Evolutionary conservation across 1,140 invertebrate species (phyloP).

Genomic region (Nylanderia fulva): DNA sequence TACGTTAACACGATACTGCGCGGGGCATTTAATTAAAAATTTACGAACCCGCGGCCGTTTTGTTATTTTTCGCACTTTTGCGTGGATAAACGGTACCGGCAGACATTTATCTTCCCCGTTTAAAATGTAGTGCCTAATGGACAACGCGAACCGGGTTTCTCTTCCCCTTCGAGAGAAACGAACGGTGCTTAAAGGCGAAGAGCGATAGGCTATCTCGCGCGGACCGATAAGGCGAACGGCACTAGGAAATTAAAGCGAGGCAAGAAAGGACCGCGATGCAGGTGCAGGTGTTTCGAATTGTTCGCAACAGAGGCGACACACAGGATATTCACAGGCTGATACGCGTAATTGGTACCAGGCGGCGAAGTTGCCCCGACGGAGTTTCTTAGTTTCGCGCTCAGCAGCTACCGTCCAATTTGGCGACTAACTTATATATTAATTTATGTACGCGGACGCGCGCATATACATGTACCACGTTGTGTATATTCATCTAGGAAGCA

Average conservation of each 20-base stretch:
- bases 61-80: neutral
- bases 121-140: neutral
- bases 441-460: neutral
- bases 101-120: neutral
- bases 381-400: constrained; percentile 40
- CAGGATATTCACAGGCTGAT: constrained; percentile 54
- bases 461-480: neutral
- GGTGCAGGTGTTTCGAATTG: constrained; percentile 44
- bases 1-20: neutral
- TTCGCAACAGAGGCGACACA: constrained; percentile 45
- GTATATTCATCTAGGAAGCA: constrained; percentile 1
- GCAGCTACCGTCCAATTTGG: constrained; percentile 21
- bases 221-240: neutral
- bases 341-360: constrained; percentile 49
- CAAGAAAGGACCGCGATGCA: constrained; percentile 1
- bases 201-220: constrained; percentile 50
- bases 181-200: neutral
- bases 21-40: constrained; percentile 20
- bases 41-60: neutral
- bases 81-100: neutral
- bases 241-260: neutral
- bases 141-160: neutral
- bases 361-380: constrained; percentile 34
- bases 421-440: constrained; percentile 52
- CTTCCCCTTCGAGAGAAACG: too few relatives aligned